Evolutionary conservation across 2,888 invertebrate genomes (phyloP), one percentile per base, ranked within the genome.

Genomic region (Trissolcus japonicus): DNA sequence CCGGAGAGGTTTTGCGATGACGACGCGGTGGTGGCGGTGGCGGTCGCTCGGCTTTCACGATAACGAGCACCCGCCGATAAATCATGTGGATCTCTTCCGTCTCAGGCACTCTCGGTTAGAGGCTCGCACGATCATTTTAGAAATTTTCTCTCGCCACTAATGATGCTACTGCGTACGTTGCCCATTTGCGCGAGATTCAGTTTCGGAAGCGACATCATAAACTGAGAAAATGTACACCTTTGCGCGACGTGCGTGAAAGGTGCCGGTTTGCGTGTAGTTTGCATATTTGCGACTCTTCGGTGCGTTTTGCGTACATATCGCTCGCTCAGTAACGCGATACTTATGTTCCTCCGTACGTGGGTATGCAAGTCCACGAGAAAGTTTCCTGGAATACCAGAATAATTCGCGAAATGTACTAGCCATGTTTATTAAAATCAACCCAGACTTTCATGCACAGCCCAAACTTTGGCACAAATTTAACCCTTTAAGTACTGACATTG

Each of bases 21-120:
- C 56, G 56, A 74, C 66, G 35, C 46, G 66, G 51, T 41, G 68
- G 68, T 54, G 62, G 62, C 40, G 51, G 53, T 48, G 51, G 51
- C 40, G 74, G 68, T 46, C 55, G 66, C 73, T 76, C 59, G 82
- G 83, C 85, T 86, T 85, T 85, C 85, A 83, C 86, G 84, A 86
- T 87, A 87, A 87, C 86, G 84, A 86, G 85, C 85, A 81, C 63
- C 79, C 81, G 81, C 82, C 85, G 83, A 86, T 87, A 87, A 87
- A 87, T 87, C 87, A 87, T 85, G 56, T 35, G 69, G 76, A 77
- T 81, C 82, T 82, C 85, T 85, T 85, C 84, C 80, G 80, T 79
- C 80, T 80, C 62, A n/a, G 16, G 71, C 73, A 60, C 69, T 66
- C 72, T 78, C 71, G 62, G 62, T 65, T 69, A 74, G 48, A 71